A percentile compares a stretch with the other conserved stretches of the same genome.
phyloP scores from a whole-genome alignment of 2,113 vertebrate genomes.

The Saguinus imperator region DNA sequence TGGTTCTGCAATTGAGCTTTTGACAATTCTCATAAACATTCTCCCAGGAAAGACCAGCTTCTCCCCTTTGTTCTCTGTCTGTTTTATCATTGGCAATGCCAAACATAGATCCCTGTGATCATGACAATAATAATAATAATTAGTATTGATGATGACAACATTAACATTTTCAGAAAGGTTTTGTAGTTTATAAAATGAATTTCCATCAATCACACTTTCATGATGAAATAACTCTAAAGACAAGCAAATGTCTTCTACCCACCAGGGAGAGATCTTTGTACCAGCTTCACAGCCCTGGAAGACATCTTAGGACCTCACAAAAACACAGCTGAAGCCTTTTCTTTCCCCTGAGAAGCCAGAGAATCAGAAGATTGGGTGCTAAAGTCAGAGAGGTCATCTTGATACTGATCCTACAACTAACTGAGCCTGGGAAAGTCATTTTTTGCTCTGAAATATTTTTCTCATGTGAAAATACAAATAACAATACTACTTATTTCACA shows the following conservation, averaged over 20 bases:
- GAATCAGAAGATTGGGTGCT: not conserved
- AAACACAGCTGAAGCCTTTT: not conserved
- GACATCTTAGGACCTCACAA: not conserved
- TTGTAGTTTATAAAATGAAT: conserved; percentile 1
- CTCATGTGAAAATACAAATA: not conserved
- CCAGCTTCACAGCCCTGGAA: fast-evolving
- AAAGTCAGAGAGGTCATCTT: not conserved
- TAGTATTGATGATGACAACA: not conserved
- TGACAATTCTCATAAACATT: conserved; percentile 22
- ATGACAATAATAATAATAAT: not conserved
- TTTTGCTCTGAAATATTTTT: not conserved
- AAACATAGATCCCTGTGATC: not conserved
- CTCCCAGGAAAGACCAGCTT: not conserved
- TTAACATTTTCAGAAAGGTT: conserved; percentile 30
- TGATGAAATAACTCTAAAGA: conserved; percentile 12
- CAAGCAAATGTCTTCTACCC: not conserved
- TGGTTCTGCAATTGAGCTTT: not conserved
- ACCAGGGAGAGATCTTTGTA: not conserved
- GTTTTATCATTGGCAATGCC: not conserved
- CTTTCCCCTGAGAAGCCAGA: not conserved
- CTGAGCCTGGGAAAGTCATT: not conserved
- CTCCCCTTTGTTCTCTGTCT: not conserved
- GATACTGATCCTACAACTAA: not conserved
- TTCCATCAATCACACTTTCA: not conserved
- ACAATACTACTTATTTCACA: not conserved